Conservation (phyloP, 2,113 vertebrate genomes). For the Boulengeromyrus knoepffleri region DNA sequence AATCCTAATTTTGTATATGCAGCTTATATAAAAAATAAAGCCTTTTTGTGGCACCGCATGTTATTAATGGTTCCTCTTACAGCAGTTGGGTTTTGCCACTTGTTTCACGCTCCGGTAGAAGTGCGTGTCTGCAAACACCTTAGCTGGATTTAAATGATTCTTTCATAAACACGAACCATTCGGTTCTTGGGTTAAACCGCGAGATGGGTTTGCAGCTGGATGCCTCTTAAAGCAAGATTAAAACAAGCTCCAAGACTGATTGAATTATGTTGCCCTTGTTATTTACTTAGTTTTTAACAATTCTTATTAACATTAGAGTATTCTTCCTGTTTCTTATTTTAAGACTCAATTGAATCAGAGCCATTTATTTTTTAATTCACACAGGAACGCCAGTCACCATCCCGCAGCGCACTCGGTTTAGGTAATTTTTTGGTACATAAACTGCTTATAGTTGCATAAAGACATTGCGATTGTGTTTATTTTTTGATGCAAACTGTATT, state of each 20-base stretch:
- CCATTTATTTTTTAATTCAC: background rate
- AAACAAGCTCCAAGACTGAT: background rate
- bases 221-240: background rate
- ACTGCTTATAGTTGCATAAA: background rate
- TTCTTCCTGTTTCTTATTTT: background rate
- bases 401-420: background rate
- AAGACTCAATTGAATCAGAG: background rate
- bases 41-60: background rate
- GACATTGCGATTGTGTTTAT: background rate
- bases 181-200: background rate
- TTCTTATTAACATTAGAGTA: background rate
- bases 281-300: background rate
- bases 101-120: background rate
- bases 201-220: background rate
- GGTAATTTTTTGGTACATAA: background rate
- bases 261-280: background rate
- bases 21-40: background rate
- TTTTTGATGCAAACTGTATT: background rate
- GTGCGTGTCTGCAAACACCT: background rate
- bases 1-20: background rate
- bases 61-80: background rate
- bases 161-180: background rate
- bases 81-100: background rate
- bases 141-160: background rate
- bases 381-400: background rate